Percentiles rank a stretch among this genome's conserved stretches.
These are phyloP conservation scores for Lysandra coridon DNA, from an alignment of 2,888 invertebrate genomes.

Conservation along the genomic window DNA sequence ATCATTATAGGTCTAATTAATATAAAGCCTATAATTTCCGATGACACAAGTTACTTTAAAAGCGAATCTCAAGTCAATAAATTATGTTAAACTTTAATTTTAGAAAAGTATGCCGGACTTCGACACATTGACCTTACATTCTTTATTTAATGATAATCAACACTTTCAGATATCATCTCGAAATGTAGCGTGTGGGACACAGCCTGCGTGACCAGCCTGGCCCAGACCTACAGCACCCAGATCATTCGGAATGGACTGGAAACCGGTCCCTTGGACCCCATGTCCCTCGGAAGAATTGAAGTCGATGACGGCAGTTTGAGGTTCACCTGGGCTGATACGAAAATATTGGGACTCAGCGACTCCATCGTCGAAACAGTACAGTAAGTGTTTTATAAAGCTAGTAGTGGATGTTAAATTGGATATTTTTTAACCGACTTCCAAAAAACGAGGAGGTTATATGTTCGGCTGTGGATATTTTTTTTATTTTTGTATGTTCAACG, in stretches of 20 bases:
- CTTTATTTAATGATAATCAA: neutral
- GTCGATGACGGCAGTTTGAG: neutral
- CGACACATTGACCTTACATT: too few species aligned
- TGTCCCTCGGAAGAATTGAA: neutral
- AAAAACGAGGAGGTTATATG: too few species aligned
- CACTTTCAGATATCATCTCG: neutral
- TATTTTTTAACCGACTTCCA: too few species aligned
- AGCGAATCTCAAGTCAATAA: too few species aligned
- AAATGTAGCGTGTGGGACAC: conserved; percentile 26
- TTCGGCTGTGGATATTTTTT: too few species aligned
- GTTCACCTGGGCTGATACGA: neutral
- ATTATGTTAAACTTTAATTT: too few species aligned
- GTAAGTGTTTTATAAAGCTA: neutral
- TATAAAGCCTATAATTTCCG: too few species aligned
- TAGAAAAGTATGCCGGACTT: too few species aligned
- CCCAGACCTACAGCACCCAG: neutral
- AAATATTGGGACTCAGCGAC: neutral
- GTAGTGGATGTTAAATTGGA: too few species aligned
- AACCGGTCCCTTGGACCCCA: neutral
- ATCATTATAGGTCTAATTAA: too few species aligned
- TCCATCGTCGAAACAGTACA: neutral
- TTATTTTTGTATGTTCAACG: too few species aligned
- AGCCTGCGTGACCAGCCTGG: neutral
- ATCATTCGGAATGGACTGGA: neutral
- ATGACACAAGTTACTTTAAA: too few species aligned